These are phyloP conservation scores for Acrobasis suavella DNA, from an alignment of 2,888 invertebrate genomes.

Conservation along the genomic window DNA sequence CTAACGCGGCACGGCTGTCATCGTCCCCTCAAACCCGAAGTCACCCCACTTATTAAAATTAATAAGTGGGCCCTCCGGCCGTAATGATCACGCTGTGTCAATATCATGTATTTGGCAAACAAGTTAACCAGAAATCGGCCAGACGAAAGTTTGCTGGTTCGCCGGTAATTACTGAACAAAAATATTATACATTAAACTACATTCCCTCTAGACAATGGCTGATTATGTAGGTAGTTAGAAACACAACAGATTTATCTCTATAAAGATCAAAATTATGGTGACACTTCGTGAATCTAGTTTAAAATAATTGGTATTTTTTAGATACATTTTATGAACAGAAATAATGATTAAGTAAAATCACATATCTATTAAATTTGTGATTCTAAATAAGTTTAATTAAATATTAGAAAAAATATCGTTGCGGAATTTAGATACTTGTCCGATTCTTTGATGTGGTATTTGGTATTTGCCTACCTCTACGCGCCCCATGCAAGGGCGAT, in stretches of 20 bases:
- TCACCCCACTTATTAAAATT: constrained; percentile 81
- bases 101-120: constrained; percentile 80
- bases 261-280: too few species aligned
- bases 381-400: too few species aligned
- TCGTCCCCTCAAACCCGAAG: constrained; percentile 60
- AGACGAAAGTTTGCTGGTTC: constrained; percentile 37
- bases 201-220: not conserved
- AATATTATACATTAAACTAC: not conserved
- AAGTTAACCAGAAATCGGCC: constrained; percentile 51
- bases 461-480: constrained; percentile 61
- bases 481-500: constrained; percentile 47
- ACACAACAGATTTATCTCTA: not conserved
- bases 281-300: too few species aligned
- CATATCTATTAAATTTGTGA: constrained; percentile 28
- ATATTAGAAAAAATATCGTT: constrained; percentile 9
- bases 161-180: constrained; percentile 21
- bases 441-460: constrained; percentile 68
- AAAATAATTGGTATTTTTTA: too few species aligned
- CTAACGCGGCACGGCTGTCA: constrained; percentile 59
- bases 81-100: constrained; percentile 79
- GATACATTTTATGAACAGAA: too few species aligned
- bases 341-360: constrained; percentile 15
- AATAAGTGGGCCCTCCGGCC: constrained; percentile 78
- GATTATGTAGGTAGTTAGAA: too few species aligned
- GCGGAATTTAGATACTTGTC: constrained; percentile 30